Evolutionary conservation across 2,113 vertebrate genomes (phyloP), one percentile per base, ranked within the genome.

Genomic region (Microcebus lehilahytsara): DNA sequence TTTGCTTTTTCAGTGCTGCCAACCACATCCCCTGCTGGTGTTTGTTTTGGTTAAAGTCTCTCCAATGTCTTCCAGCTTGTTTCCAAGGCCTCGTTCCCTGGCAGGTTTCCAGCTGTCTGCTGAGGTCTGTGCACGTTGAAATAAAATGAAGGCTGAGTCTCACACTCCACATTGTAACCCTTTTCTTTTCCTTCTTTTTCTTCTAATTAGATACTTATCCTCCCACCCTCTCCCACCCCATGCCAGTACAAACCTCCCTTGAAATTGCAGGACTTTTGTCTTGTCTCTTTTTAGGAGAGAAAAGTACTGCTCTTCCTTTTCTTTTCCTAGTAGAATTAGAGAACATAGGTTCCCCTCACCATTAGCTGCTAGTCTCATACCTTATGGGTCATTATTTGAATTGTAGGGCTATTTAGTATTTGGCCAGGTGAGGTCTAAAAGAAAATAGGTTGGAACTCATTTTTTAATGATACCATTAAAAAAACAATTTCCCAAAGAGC

Each of bases 31-130:
- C 85, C 66, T 97, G 46, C 93, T 96, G 87, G 37, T 93, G 69
- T 95, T 97, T 97, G 79, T 93, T 95, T 97, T 95, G 89, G 96
- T 96, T 93, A 91, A 92, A 88, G 42, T 98, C 71, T 95, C 71
- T 94, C 83, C 80, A 85, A 10, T 97, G 40, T 97, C 97, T 96
- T 96, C 93, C 89, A 97, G 62, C 67, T 96, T 89, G 89, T 89
- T 96, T 97, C 96, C 89, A 97, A 97, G 96, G 42, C 91, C 40
- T 96, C 6, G 0, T 74, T 96, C 71, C 77, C 66, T 97, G 93
- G 91, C 97, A 92, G n/a, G 71, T 94, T 96, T 97, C 93, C 95
- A 97, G 71, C 75, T 96, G 58, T 95, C 93, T 95, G 91, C 93
- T 96, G 74, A 96, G 85, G 72, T 88, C 75, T 97, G 19, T 92